Evolutionary conservation across 2,113 vertebrate genomes (phyloP).

Genomic region (Clarias magur): DNA sequence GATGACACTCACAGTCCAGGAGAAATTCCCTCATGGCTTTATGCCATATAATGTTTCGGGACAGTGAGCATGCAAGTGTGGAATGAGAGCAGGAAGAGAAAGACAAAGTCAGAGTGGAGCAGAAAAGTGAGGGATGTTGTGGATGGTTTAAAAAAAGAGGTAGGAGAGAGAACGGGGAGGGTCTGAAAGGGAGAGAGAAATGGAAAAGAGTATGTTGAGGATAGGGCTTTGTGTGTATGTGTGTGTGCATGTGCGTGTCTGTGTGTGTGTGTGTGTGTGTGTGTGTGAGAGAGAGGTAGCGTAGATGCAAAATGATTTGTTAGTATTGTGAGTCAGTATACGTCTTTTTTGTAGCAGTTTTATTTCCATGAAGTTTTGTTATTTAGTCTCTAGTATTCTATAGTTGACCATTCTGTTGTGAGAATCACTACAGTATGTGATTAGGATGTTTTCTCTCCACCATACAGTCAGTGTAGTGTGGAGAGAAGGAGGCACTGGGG

Average conservation of each 20-base stretch:
- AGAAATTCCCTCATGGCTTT: slow-evolving; percentile 80
- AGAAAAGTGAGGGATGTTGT: slow-evolving; percentile 37
- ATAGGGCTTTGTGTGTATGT: neutral
- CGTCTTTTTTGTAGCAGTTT: neutral
- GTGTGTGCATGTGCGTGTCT: neutral
- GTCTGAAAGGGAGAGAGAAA: slow-evolving; percentile 11
- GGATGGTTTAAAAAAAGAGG: neutral
- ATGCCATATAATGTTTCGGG: slow-evolving; percentile 82
- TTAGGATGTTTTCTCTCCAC: neutral
- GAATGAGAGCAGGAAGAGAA: slow-evolving; percentile 44
- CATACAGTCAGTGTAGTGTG: neutral
- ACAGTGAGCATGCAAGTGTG: slow-evolving; percentile 79
- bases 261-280: neutral
- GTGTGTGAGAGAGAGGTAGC: neutral
- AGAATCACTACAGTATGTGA: neutral
- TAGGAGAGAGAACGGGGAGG: slow-evolving; percentile 20
- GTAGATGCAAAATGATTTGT: neutral
- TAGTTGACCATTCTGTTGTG: neutral
- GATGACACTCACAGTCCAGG: slow-evolving; percentile 68
- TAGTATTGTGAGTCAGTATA: neutral
- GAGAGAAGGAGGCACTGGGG: neutral
- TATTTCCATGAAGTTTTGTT: neutral
- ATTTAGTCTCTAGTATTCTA: neutral
- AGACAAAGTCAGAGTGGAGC: slow-evolving; percentile 20
- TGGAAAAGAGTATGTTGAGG: slow-evolving; percentile 12